Percentiles rank a stretch among this genome's conserved stretches.
These are phyloP conservation scores for Melanitta fusca DNA, from an alignment of 2,797 vertebrate genomes.

Conservation along the genomic window DNA sequence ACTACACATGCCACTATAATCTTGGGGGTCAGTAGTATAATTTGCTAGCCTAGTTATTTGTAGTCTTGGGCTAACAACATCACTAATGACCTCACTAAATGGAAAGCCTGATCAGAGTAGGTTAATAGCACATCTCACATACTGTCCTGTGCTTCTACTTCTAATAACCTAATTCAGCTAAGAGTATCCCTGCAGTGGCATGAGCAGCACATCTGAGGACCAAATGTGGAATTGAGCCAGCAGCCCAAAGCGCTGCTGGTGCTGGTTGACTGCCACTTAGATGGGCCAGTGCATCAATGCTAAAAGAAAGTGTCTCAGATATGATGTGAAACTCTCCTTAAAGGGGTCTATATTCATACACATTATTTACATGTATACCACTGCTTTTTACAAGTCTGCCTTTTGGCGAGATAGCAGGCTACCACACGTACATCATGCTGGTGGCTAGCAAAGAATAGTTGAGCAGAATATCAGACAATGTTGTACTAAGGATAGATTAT, in stretches of 20 bases:
- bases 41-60: neutral
- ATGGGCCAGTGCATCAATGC: too few species aligned
- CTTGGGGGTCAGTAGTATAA: neutral
- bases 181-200: neutral
- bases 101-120: neutral
- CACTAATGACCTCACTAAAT: neutral
- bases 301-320: neutral
- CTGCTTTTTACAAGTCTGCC: rapidly evolving
- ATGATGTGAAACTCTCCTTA: rapidly evolving
- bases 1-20: too few species aligned
- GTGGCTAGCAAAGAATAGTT: neutral
- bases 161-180: neutral
- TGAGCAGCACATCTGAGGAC: neutral
- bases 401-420: neutral
- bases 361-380: too few species aligned
- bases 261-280: neutral
- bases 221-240: neutral
- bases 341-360: neutral
- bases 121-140: neutral
- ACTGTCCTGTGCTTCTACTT: neutral
- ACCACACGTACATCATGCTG: rapidly evolving
- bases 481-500: neutral
- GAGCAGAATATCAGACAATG: neutral
- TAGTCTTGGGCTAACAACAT: neutral
- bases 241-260: neutral